Percentiles rank a stretch among this genome's conserved stretches.
phyloP scores from a whole-genome alignment of 23 tunicate species.

The Oikopleura vanhoeffeni region DNA sequence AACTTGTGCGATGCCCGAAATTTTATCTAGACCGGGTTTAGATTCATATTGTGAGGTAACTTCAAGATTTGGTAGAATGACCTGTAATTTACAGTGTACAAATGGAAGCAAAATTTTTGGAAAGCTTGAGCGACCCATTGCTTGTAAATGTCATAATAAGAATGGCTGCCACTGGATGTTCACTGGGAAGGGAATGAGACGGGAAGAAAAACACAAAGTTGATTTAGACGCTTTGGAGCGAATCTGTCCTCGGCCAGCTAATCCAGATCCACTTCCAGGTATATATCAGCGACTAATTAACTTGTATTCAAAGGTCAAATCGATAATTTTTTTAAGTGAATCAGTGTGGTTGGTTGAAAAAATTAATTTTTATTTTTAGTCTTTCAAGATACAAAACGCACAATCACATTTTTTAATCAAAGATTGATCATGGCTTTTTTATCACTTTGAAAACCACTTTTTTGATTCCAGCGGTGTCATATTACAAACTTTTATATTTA shows the following conservation, averaged over 20 bases:
- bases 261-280: not conserved
- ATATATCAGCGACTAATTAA: not conserved
- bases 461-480: too few relatives aligned
- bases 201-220: not conserved
- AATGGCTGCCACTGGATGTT: constrained; percentile 15
- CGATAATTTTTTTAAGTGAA: not conserved
- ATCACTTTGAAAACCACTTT: too few relatives aligned
- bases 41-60: not conserved
- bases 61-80: not conserved
- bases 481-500: too few relatives aligned
- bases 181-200: constrained; percentile 12
- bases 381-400: too few relatives aligned
- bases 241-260: not conserved
- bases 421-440: too few relatives aligned
- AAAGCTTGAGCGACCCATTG: not conserved
- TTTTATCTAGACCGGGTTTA: not conserved
- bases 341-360: not conserved
- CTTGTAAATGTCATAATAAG: constrained; percentile 14
- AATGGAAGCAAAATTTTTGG: constrained; percentile 7
- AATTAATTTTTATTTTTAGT: not conserved
- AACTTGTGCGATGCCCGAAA: not conserved
- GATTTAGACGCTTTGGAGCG: not conserved
- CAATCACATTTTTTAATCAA: too few relatives aligned
- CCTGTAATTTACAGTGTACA: not conserved
- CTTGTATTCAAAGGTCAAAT: not conserved